phyloP scores from a whole-genome alignment of 2,888 invertebrate genomes.

The Stenurella melanura region DNA sequence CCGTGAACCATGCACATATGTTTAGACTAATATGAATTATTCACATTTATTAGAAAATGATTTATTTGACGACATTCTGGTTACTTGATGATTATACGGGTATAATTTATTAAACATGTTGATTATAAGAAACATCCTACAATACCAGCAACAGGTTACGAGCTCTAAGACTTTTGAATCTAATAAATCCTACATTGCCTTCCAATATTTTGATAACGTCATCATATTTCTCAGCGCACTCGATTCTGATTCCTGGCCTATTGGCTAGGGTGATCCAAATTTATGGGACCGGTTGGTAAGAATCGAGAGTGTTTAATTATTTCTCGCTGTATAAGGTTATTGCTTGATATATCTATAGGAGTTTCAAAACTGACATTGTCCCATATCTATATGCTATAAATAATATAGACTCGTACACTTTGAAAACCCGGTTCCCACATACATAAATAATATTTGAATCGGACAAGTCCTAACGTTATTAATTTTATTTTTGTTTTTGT shows the following conservation, averaged over 20 bases:
- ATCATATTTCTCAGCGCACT: slow-evolving; percentile 35
- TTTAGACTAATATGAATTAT: not conserved
- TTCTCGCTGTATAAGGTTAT: slow-evolving; percentile 48
- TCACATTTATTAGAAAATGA: not conserved
- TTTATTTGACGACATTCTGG: not conserved
- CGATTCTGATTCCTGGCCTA: slow-evolving; percentile 33
- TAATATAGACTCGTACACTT: slow-evolving; percentile 40
- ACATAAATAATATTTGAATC: slow-evolving; percentile 54
- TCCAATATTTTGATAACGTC: slow-evolving; percentile 39
- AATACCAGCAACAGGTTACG: not conserved
- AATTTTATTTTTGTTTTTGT: slow-evolving; percentile 19
- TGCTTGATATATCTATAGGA: slow-evolving; percentile 55
- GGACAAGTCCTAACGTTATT: slow-evolving; percentile 32
- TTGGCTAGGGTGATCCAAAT: slow-evolving; percentile 46
- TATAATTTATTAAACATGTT: not conserved
- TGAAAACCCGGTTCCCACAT: slow-evolving; percentile 45
- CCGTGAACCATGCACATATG: not conserved
- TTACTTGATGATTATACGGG: not conserved
- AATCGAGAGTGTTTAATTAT: slow-evolving; percentile 57
- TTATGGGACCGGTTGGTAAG: slow-evolving; percentile 58
- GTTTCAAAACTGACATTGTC: slow-evolving; percentile 53
- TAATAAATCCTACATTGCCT: slow-evolving; percentile 27
- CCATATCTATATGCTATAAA: slow-evolving; percentile 48
- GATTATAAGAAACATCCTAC: not conserved
- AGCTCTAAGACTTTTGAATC: not conserved